A percentile compares a stretch with the other conserved stretches of the same genome.
Evolutionary conservation across 2,797 vertebrate genomes (phyloP).

Genomic region (Myripristis murdjan): DNA sequence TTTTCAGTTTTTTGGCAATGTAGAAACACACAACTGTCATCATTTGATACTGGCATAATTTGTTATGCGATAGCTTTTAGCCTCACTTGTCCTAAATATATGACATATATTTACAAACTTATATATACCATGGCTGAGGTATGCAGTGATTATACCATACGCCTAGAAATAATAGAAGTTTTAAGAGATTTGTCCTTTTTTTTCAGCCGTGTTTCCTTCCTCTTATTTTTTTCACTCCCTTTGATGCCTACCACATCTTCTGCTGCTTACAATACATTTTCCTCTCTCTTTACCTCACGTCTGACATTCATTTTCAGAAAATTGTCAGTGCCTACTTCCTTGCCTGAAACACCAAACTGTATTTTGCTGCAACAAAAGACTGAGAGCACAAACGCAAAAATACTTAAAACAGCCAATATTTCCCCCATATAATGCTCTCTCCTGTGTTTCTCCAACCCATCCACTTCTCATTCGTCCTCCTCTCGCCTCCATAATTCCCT

Average conservation of each 20-base stretch:
- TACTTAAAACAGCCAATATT: slow-evolving; percentile 6
- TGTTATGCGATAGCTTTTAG: no score
- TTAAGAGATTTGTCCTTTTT: no score
- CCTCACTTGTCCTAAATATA: no score
- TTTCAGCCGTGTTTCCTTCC: slow-evolving; percentile 10
- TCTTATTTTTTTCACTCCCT: not conserved
- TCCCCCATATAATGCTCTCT: slow-evolving; percentile 20
- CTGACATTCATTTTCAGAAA: slow-evolving; percentile 1
- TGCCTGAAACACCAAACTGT: slow-evolving; percentile 16
- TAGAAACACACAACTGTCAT: no score
- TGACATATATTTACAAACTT: no score
- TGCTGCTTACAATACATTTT: not conserved
- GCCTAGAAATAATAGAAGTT: no score
- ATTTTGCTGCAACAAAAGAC: slow-evolving; percentile 19
- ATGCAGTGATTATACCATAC: no score
- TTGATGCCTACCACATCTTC: not conserved
- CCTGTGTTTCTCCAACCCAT: slow-evolving; percentile 30
- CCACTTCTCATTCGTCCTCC: slow-evolving; percentile 14
- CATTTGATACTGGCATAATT: no score
- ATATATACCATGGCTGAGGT: no score
- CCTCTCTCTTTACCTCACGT: not conserved
- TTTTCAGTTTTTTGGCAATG: no score
- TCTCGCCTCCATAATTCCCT: slow-evolving; percentile 13
- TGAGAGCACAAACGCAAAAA: slow-evolving; percentile 33
- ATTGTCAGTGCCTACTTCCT: slow-evolving; percentile 17